These are phyloP conservation scores for Champsocephalus esox DNA, from an alignment of 2,797 vertebrate species.

Conservation along the genomic window DNA sequence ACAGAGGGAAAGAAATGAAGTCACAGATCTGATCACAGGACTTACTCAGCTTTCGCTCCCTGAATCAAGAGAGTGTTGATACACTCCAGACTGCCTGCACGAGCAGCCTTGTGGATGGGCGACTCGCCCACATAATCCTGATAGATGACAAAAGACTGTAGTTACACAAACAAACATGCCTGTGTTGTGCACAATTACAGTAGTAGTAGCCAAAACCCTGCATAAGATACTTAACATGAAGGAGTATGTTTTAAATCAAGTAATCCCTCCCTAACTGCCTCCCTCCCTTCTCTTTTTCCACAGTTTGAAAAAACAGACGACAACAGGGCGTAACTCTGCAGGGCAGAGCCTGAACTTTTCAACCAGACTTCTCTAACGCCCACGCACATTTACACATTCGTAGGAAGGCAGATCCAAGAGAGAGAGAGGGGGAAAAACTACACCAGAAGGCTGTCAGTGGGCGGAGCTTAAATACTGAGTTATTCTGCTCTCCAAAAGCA, in stretches of 20 bases:
- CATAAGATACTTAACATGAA: background rate
- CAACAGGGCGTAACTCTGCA: conserved; percentile 25
- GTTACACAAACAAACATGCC: conserved; percentile 46
- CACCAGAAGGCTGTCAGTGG: conserved; percentile 23
- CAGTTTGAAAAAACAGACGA: conserved; percentile 10
- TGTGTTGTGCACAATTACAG: conserved; percentile 15
- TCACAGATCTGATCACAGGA: conserved; percentile 77
- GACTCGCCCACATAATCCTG: conserved; percentile 99
- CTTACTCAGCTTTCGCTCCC: conserved; percentile 98
- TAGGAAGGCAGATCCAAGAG: conserved; percentile 12
- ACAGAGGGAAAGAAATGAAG: conserved; percentile 71
- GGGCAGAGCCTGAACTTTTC: conserved; percentile 59
- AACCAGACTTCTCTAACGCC: conserved; percentile 54
- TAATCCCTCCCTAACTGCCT: background rate
- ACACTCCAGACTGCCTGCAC: conserved; percentile 97
- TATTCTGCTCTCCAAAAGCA: conserved; percentile 5
- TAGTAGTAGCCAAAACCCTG: background rate
- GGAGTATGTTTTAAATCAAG: conserved; percentile 4
- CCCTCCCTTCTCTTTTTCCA: background rate
- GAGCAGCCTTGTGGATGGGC: conserved; percentile 99
- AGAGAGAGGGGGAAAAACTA: background rate
- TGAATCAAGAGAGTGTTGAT: conserved; percentile 95
- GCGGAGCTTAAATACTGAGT: conserved; percentile 10
- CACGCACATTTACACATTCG: conserved; percentile 57
- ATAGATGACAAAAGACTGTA: conserved; percentile 57